A percentile compares a stretch with the other conserved stretches of the same genome.
These are phyloP conservation scores for Ophion ventricosus DNA, from an alignment of 2,888 invertebrate genomes.

Conservation along the genomic window DNA sequence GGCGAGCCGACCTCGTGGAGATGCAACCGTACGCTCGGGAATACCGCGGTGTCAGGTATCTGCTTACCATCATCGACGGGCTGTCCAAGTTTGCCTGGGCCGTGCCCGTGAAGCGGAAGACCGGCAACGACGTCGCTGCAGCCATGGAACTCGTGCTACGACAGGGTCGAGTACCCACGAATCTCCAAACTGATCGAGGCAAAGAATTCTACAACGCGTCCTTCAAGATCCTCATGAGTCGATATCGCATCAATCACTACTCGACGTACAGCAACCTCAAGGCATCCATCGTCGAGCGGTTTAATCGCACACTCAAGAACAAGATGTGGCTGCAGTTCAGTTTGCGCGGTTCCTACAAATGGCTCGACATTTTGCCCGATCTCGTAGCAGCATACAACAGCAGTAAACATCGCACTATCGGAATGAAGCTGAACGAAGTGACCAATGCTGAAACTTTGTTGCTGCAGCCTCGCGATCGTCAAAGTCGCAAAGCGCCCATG, in stretches of 20 bases:
- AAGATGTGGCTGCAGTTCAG: constrained; percentile 66
- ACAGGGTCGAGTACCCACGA: too few relatives aligned
- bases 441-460: constrained; percentile 70
- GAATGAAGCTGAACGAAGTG: constrained; percentile 75
- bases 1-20: constrained; percentile 82
- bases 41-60: constrained; percentile 75
- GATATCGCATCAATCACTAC: constrained; percentile 50
- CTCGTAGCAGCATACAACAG: constrained; percentile 72
- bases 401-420: constrained; percentile 77
- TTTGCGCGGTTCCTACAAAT: constrained; percentile 63
- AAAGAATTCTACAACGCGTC: constrained; percentile 64
- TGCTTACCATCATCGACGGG: constrained; percentile 72
- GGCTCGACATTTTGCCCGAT: constrained; percentile 60
- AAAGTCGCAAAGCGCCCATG: constrained; percentile 36
- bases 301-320: constrained; percentile 65
- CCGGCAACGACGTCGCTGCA: constrained; percentile 70
- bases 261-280: constrained; percentile 71
- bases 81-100: constrained; percentile 79
- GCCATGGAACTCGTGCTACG: constrained; percentile 67
- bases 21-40: constrained; percentile 73
- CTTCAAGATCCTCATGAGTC: constrained; percentile 55
- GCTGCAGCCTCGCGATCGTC: constrained; percentile 12
- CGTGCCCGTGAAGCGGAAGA: constrained; percentile 77
- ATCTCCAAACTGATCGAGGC: constrained; percentile 61
- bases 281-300: constrained; percentile 75